Evolutionary conservation across 2,888 invertebrate genomes (phyloP), one percentile per base, ranked within the genome.

Genomic region (Trissolcus japonicus): DNA sequence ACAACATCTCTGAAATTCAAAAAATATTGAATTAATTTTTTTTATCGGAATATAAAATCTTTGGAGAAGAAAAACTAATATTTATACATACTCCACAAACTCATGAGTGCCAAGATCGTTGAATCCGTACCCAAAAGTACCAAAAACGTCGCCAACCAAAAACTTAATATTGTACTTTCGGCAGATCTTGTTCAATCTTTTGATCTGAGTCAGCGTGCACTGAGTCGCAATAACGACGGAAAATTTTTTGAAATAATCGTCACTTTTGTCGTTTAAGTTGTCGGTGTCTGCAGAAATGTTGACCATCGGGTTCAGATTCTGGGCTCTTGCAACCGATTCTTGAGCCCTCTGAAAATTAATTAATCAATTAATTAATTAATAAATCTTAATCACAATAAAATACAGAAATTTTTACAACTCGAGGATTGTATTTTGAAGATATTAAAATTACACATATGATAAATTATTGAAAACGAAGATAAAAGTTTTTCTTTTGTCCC

Each of bases 281-380:
- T 92, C 91, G 0, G 92, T 92, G 84, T 95, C 94, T 0, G 93
- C 91, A 0, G 90, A 91, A 50, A 99, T 93, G 80, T 94, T 92
- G 0, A 99, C 99, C 94, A 98, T 95, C 0, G 98, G 97, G 90
- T 99, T 99, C 80, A 99, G 91, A 63, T 94, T 93, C 85, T 94
- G 94, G 0, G 97, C 95, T 83, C 95, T 92, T 56, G 91, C 90
- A 53, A 95, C 86, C 0, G 97, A 96, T 50, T 94, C 94, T 88
- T 95, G 94, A 0, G 98, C 98, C 85, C 98, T 93, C 93, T 95
- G 84, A 40, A 83, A 83, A 72, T 19, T 14, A 17, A 11, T 13
- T 17, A 1, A 46, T 14, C 6, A n/a, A 46, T 46, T 14, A 46
- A 46, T 46, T 46, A 16, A 14, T 35, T 1, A 14, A 46, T 41